Base-by-base conservation (phyloP, 2,888 invertebrate genomes). In the Amblyjoppa fuscipennis region DNA sequence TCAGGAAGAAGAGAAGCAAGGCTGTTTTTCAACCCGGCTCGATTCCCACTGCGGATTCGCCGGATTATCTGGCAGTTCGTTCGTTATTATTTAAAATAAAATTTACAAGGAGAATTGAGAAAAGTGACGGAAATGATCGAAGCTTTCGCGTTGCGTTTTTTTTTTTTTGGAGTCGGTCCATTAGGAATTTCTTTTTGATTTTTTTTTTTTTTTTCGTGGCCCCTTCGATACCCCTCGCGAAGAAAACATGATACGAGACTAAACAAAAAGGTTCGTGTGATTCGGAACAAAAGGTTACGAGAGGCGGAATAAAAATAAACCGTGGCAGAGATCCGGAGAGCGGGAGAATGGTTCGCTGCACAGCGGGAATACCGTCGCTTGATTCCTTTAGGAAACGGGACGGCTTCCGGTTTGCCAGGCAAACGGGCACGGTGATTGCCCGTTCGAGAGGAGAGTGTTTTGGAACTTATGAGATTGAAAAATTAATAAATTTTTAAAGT, bases 1-100 rank as follows among this genome's bases (percentile, higher is more conserved):
- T 75, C 82, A 68, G 71, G 20, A 79, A 51, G 68, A 82, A 61
- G 66, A 61, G 66, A 59, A 41, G 4, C 49, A 59, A 69, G 51
- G 51, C 69, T 70, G 45, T 74, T 66, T 74, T 74, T 56, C 68
- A 49, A 41, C 45, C 34, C 71, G 45, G 6, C 34, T 7, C 38
- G 13, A 61, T 64, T 68, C 61, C 75, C 66, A 64, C 38, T 73
- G 38, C 28, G 66, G 61, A 69, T 69, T 74, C 59, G 31, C 9
- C 49, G 49, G 68, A 73, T 77, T 84, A 34, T 64, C 61, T 38
- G 38, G 20, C 75, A 16, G 16, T 53, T 61, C 69, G n/a, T 34
- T 7, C 13, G 28, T 61, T 51, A 25, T 68, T 68, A n/a, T 74
- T 53, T 9, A 13, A 59, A 59, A 59, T 59, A 11, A 11, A 53